Base-by-base conservation (phyloP, 2,113 vertebrate species). In the Scalopus aquaticus region DNA sequence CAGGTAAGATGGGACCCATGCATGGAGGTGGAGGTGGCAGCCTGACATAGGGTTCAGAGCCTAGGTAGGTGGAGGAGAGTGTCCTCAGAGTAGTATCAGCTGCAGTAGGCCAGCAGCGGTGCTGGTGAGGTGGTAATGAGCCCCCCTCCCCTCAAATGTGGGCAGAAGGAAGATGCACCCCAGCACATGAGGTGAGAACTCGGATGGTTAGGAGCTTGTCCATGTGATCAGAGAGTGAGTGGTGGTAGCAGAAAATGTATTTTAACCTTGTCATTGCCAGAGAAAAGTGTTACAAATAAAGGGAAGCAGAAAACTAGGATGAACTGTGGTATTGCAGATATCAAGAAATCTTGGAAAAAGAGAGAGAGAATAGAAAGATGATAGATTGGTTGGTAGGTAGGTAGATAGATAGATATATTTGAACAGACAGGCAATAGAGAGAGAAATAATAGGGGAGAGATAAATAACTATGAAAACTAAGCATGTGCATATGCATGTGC, bases 51-150 rank as follows among this genome's bases (percentile, higher is more conserved):
- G 28, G 39, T 37, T 78, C 58, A 39, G 73, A 77, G 51, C 26
- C 60, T 37, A 1, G 17, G 0, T 12, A 49, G 9, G 42, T 26
- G 3, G 58, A 83, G 35, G 28, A 46, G 24, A 26, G 4, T 4
- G 30, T 49, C 77, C 28, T 12, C 3, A 2, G 16, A 73, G 64
- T 46, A 20, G 10, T 8, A 22, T 24, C 19, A 13, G 54, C 20
- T 17, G 24, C 65, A 24, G 11, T 3, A 46, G 58, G 49, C 62
- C 60, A 54, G 67, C 11, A 35, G 0, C 0, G 35, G 35, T 11
- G 56, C 8, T 2, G n/a, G 5, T 7, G 9, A 56, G 54, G 20
- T 56, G 44, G 22, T 9, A 16, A 70, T 17, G 20, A 20, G 22
- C 44, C 44, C 44, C 4, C 5, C 22, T 22, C 58, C 74, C n/a